Base-by-base conservation (phyloP, 2,797 vertebrate genomes). In the Selene dorsalis region DNA sequence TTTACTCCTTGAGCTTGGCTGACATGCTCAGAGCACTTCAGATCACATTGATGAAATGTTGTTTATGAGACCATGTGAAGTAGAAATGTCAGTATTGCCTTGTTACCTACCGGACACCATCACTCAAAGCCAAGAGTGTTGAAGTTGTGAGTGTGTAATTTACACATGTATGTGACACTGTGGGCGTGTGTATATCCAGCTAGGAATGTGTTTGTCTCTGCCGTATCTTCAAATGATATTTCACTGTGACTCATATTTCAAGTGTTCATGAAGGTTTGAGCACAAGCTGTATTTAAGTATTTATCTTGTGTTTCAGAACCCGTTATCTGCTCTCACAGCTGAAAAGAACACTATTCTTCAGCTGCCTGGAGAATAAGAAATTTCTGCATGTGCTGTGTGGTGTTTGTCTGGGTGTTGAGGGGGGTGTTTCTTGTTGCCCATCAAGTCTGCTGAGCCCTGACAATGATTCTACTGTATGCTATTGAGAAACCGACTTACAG, bases 41-140 rank as follows among this genome's bases (percentile, higher is more conserved):
- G 78, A 84, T 88, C 75, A 71, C 50, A 24, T 76, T 84, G 85
- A 80, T 84, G 77, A 90, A 88, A 88, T 83, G 85, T 69, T 91
- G 90, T 93, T 92, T 90, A 89, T 87, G 78, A 78, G 79, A 82
- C 77, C 53, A 63, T 69, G 73, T 69, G 73, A 82, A 79, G 84
- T 59, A 82, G 68, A 41, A 60, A 84, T 66, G 73, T 66, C 84
- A 75, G 86, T 89, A 77, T 85, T 86, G 65, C 73, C 75, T 69
- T 69, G 82, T 73, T 89, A 80, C 70, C 67, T 71, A 71, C 79
- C 56, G 47, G 73, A 77, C 82, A 72, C 68, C 74, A 72, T 85
- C 82, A 85, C 82, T 89, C 84, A 87, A 89, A 64, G 68, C 74
- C 77, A 69, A 62, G 66, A 47, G 57, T 79, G 80, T 75, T 87